These are phyloP conservation scores for Epinotia demarniana DNA, from an alignment of 2,888 invertebrate genomes.

Conservation along the genomic window DNA sequence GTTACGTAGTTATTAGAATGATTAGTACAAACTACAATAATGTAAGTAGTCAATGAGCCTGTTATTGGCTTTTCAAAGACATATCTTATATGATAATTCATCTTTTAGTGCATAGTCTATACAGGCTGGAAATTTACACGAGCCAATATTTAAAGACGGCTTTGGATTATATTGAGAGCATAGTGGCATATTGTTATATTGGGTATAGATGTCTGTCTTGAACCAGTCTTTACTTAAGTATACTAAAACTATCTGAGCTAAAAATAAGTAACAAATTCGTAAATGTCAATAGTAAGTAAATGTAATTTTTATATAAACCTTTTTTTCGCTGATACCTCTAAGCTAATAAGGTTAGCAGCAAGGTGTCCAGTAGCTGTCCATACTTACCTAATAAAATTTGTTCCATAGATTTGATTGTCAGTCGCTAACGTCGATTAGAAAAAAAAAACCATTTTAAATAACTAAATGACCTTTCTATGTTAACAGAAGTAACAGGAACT, in stretches of 20 bases:
- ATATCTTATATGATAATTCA: slow-evolving; percentile 11
- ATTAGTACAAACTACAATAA: slow-evolving; percentile 33
- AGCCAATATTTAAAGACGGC: no score
- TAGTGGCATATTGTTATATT: no score
- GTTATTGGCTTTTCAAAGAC: slow-evolving; percentile 7
- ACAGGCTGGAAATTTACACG: background rate
- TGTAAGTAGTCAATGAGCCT: slow-evolving; percentile 7
- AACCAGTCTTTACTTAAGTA: background rate
- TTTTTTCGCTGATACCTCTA: background rate
- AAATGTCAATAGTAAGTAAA: no score
- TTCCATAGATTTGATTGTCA: no score
- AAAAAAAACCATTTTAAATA: no score
- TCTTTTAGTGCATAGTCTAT: slow-evolving; percentile 11
- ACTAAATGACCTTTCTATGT: no score
- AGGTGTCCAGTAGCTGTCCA: background rate
- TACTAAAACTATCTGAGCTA: background rate
- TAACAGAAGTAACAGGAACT: no score
- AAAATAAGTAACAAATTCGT: background rate
- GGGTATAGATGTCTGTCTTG: background rate
- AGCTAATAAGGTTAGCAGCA: no score
- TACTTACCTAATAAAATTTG: background rate
- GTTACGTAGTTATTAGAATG: slow-evolving; percentile 27
- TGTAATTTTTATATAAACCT: background rate
- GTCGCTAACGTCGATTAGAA: no score
- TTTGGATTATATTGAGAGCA: no score